A percentile compares a stretch with the other conserved stretches of the same genome.
phyloP scores from a whole-genome alignment of 2,888 invertebrate species.

The Drosophila hamatofila region DNA sequence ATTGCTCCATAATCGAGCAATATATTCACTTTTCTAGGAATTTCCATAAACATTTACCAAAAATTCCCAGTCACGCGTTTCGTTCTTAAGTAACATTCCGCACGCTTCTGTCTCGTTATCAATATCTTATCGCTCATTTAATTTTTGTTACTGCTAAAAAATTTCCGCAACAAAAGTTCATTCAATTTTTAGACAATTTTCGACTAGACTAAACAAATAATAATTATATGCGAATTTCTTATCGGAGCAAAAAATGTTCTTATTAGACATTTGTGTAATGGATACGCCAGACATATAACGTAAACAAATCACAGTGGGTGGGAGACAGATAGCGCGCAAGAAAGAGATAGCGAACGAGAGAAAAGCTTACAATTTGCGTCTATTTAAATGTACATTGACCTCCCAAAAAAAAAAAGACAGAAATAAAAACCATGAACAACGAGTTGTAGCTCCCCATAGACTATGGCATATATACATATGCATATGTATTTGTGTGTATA shows the following conservation, averaged over 20 bases:
- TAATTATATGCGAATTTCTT: conserved; percentile 28
- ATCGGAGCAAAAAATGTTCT: conserved; percentile 18
- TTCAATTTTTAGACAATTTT: conserved; percentile 32
- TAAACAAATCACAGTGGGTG: conserved; percentile 37
- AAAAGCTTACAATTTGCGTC: conserved; percentile 65
- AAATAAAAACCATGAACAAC: conserved; percentile 13
- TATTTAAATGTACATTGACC: conserved; percentile 78
- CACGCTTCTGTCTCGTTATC: conserved; percentile 42
- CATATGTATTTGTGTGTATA: background rate
- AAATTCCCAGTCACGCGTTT: conserved; percentile 9
- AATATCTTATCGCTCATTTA: conserved; percentile 43
- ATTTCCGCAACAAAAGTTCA: conserved; percentile 47
- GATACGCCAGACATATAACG: conserved; percentile 45
- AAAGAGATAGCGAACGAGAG: background rate
- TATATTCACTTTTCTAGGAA: background rate
- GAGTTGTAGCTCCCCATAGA: conserved; percentile 18
- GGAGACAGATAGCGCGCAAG: background rate
- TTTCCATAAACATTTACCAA: background rate
- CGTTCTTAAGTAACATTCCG: background rate
- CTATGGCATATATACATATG: background rate
- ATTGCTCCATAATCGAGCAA: background rate
- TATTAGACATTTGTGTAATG: conserved; percentile 28
- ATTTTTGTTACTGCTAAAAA: conserved; percentile 13
- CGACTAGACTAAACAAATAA: conserved; percentile 5
- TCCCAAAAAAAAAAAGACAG: conserved; percentile 27